These are phyloP conservation scores for Crocodylus rhombifer DNA, from an alignment of 2,797 vertebrate species.

Conservation along the genomic window DNA sequence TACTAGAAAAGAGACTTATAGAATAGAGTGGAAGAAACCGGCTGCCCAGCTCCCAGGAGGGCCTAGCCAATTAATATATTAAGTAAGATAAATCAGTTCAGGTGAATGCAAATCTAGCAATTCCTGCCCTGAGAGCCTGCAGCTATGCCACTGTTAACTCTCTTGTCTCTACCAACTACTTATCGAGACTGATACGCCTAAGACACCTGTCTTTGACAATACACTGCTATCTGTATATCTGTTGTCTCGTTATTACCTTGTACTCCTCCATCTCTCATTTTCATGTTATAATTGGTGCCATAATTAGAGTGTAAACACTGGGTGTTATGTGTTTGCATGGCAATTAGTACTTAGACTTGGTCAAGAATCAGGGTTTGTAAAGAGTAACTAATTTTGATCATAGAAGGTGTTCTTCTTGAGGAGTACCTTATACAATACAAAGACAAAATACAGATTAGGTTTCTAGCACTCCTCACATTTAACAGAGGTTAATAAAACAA, in stretches of 20 bases:
- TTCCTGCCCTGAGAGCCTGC: not conserved
- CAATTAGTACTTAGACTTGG: rapidly evolving
- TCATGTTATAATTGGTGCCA: not conserved
- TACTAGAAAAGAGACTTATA: not conserved
- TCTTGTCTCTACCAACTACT: not conserved
- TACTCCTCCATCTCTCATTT: not conserved
- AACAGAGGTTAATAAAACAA: not conserved
- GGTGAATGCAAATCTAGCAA: not conserved
- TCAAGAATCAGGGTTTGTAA: not conserved
- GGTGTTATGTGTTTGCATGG: not conserved
- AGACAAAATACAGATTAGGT: not conserved
- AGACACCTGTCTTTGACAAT: not conserved
- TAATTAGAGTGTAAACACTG: rapidly evolving
- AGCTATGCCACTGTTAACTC: not conserved
- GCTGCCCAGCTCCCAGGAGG: not conserved
- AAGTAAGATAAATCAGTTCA: not conserved
- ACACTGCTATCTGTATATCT: not conserved
- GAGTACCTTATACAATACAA: rapidly evolving
- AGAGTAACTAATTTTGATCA: too few relatives aligned
- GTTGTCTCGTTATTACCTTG: not conserved
- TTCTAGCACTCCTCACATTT: not conserved
- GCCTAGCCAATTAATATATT: not conserved
- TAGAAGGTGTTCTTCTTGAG: not conserved
- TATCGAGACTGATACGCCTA: not conserved
- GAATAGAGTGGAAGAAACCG: not conserved